Evolutionary conservation across 2,888 invertebrate species (phyloP).

Genomic region (Oligia strigilis): DNA sequence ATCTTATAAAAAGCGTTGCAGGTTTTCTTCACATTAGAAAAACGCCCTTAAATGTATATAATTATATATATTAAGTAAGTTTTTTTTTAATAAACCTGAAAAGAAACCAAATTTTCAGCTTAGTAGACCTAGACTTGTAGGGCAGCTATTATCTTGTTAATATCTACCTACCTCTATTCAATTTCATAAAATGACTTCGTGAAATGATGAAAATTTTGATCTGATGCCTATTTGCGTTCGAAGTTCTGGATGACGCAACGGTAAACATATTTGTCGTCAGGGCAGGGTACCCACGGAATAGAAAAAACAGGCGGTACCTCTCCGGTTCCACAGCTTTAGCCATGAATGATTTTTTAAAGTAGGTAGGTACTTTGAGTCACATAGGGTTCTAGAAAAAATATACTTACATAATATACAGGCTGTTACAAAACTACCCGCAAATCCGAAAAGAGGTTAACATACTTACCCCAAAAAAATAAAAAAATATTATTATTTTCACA

Average conservation of each 20-base stretch:
- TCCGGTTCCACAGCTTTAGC: constrained; percentile 5
- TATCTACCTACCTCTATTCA: neutral
- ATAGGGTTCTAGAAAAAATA: too few species aligned
- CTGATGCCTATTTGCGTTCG: constrained; percentile 8
- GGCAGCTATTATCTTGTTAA: neutral
- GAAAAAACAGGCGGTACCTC: neutral
- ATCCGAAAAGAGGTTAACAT: too few species aligned
- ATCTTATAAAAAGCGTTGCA: neutral
- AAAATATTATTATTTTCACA: too few species aligned
- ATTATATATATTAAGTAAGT: too few species aligned
- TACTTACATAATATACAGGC: too few species aligned
- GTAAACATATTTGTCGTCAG: constrained; percentile 45
- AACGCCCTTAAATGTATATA: too few species aligned
- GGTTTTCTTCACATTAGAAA: neutral
- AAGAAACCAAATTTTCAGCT: neutral
- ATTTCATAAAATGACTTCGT: too few species aligned
- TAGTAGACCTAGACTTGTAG: neutral
- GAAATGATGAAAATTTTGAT: too few species aligned
- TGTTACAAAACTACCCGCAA: too few species aligned
- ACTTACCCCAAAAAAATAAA: too few species aligned
- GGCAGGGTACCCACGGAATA: neutral
- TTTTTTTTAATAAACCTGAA: neutral
- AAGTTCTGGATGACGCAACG: constrained; percentile 64
- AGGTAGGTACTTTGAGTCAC: neutral
- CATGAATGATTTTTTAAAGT: constrained; percentile 11